Evolutionary conservation across 2,888 invertebrate species (phyloP), one percentile per base, ranked within the genome.

Genomic region (Pilophorus perplexus): DNA sequence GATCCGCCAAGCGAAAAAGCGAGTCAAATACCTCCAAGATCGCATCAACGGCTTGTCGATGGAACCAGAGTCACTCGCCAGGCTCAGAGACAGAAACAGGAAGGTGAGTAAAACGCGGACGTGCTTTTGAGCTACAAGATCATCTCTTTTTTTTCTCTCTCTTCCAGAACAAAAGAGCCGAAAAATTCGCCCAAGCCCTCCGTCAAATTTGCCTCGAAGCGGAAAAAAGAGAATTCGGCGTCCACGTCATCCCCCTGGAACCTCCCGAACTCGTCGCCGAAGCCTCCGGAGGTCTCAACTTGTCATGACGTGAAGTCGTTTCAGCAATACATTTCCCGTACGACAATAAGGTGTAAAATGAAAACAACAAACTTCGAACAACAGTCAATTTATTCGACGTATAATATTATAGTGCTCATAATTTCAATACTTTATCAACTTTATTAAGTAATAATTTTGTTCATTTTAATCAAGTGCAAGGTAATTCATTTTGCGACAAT

Each of bases 401-500:
- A n/a, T n/a, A n/a, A n/a, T n/a, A n/a, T n/a, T n/a, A n/a, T n/a
- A n/a, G n/a, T n/a, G n/a, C n/a, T n/a, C n/a, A n/a, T n/a, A n/a
- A n/a, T n/a, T n/a, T n/a, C n/a, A n/a, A n/a, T n/a, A n/a, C n/a
- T n/a, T n/a, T n/a, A n/a, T n/a, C n/a, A n/a, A n/a, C n/a, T n/a
- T n/a, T n/a, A n/a, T n/a, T n/a, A n/a, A n/a, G n/a, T 46, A 46
- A 46, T 46, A 46, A 23, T 22, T 46, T 46, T 22, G 22, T 14
- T 46, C 4, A n/a, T 16, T 42, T 10, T 42, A 20, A 44, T n/a
- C n/a, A n/a, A 46, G 46, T 46, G 46, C 46, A 46, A 46, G 46
- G 46, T 46, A 46, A 46, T 46, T 46, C 18, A 44, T 44, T 46
- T 46, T 46, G 46, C 46, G 46, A 23, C 46, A 46, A 46, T 46